These are phyloP conservation scores for Aleiodes sp. DNA, from an alignment of 1,140 invertebrate species.

Conservation along the genomic window DNA sequence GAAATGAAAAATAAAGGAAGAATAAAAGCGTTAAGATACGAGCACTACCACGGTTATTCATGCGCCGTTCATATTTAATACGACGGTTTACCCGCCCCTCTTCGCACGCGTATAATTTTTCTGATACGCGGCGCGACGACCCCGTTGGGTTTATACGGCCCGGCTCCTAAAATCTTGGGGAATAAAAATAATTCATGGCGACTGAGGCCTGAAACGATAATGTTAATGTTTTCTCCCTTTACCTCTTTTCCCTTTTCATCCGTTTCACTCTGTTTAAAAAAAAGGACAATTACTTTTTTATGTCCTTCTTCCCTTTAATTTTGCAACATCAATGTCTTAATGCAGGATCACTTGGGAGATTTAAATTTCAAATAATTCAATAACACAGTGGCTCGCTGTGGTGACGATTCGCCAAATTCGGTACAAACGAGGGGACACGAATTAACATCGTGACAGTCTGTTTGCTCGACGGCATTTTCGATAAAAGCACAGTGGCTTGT, in stretches of 20 bases:
- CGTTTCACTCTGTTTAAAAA: background rate
- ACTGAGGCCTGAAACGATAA: constrained; percentile 3
- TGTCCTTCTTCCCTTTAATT: background rate
- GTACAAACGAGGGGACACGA: constrained; percentile 9
- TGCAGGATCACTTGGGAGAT: background rate
- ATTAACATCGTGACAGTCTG: background rate
- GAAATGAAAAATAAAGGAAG: constrained; percentile 53
- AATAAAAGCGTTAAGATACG: constrained; percentile 49
- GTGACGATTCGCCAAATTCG: background rate
- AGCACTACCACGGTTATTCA: constrained; percentile 59
- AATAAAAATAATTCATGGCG: constrained; percentile 23
- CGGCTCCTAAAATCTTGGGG: constrained; percentile 35
- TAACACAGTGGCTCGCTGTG: background rate
- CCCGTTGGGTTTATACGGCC: constrained; percentile 17
- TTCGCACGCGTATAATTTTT: constrained; percentile 48
- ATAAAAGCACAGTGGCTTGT: background rate
- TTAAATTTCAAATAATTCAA: constrained; percentile 15
- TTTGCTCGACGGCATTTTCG: background rate
- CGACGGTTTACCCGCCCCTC: constrained; percentile 51
- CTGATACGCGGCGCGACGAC: constrained; percentile 35
- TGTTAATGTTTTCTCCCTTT: constrained; percentile 4
- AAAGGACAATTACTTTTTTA: too few species aligned
- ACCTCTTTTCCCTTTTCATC: background rate
- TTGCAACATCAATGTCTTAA: constrained; percentile 2
- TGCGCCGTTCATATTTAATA: constrained; percentile 63